These are phyloP conservation scores for Omphaloscelis lunosa DNA, from an alignment of 2,888 invertebrate genomes.

Conservation along the genomic window DNA sequence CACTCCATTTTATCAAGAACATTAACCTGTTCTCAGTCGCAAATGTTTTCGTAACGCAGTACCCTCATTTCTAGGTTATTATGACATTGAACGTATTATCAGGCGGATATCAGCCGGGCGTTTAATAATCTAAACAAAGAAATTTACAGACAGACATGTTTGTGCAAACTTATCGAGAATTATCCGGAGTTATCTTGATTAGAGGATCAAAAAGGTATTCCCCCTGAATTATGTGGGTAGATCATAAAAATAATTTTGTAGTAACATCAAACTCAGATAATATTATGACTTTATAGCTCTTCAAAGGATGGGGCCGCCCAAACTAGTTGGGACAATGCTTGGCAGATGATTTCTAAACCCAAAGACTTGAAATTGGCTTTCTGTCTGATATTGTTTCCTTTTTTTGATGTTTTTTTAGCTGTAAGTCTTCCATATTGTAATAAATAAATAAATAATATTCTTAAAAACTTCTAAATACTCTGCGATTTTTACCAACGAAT, in stretches of 20 bases:
- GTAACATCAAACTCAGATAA: not conserved
- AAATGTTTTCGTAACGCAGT: conserved; percentile 19
- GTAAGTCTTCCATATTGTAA: too few species aligned
- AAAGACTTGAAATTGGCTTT: too few species aligned
- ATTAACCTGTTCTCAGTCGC: conserved; percentile 3
- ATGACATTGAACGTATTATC: conserved; percentile 42
- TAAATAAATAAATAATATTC: too few species aligned
- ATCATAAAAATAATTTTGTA: not conserved
- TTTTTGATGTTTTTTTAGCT: too few species aligned
- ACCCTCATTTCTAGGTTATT: conserved; percentile 34
- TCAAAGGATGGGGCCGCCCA: not conserved
- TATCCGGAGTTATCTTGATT: conserved; percentile 16
- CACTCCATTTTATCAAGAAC: not conserved
- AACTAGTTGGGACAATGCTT: not conserved
- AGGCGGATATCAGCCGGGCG: conserved; percentile 12
- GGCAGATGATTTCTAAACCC: too few species aligned
- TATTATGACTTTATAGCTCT: not conserved
- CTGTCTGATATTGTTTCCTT: too few species aligned
- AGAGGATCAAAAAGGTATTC: conserved; percentile 32
- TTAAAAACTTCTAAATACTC: not conserved
- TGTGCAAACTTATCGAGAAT: conserved; percentile 22
- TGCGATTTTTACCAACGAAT: not conserved
- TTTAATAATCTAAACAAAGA: conserved; percentile 40
- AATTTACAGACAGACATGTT: conserved; percentile 30
- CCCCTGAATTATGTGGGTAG: conserved; percentile 20